Evolutionary conservation across 2,888 invertebrate species (phyloP), one percentile per base, ranked within the genome.

Genomic region (Clivina fossor): DNA sequence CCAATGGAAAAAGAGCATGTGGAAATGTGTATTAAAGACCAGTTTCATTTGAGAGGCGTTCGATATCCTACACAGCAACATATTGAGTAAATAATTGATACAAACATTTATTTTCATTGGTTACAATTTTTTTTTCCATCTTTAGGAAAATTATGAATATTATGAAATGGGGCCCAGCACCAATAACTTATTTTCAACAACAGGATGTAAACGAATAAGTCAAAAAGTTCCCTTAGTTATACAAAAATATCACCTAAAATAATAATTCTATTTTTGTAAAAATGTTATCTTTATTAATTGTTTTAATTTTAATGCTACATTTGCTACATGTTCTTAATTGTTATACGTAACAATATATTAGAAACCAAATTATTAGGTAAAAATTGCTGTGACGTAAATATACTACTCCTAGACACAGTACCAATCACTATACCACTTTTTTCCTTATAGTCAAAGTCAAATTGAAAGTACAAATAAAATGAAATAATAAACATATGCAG

Each of bases 121-220:
- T n/a, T n/a, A n/a, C n/a, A n/a, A n/a, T n/a, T n/a, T n/a, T n/a
- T n/a, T n/a, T n/a, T n/a, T n/a, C 66, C n/a, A n/a, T n/a, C n/a
- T n/a, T n/a, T 69, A 83, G 85, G 33, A 80, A 83, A 65, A 83
- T 86, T 7, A 72, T 87, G 60, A 78, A 83, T 50, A 79, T 83
- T 57, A 76, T 92, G 49, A 80, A 82, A 20, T 92, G 85, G 72
- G 88, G 88, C 20, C 90, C 90, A 1, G 74, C 76, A 51, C 84
- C 86, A 56, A 76, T 81, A 79, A 84, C 65, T 76, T 92, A 50
- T 96, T 86, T 72, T 88, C 93, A 2, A 85, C 81, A 61, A 84
- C 88, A 48, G 98, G 98, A 2, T 98, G 98, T 73, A 97, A 96
- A 73, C 78, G 90, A 63, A 82, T 97, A 30, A 84, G 85, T 57